Evolutionary conservation across 37 sponge, comb jelly and placozoan species (phyloP).

Genomic region (Bolinopsis microptera): DNA sequence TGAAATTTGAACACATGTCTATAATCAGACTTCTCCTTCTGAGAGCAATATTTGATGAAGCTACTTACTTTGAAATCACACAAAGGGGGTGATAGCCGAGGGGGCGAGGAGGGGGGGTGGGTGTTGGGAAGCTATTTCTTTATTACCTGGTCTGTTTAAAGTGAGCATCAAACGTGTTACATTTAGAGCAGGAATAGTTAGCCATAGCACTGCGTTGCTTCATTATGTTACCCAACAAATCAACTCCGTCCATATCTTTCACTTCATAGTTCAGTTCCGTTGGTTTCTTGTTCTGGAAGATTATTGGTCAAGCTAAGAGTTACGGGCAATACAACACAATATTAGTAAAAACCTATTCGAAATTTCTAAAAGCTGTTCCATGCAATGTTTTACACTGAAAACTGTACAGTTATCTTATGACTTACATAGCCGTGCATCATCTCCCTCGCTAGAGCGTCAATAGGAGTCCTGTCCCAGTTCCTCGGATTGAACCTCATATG

Average conservation of each 20-base stretch:
- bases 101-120: no score
- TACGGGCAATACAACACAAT: no score
- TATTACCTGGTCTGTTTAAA: conserved; percentile 35
- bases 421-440: conserved; percentile 41
- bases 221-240: background rate
- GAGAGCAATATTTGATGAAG: no score
- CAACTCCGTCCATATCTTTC: background rate
- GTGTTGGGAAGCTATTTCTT: no score
- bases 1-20: no score
- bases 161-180: background rate
- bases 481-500: background rate
- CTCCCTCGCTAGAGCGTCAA: background rate
- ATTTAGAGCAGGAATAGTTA: background rate
- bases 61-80: no score
- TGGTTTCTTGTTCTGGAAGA: background rate
- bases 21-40: no score
- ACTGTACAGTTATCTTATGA: no score
- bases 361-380: no score
- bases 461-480: conserved; percentile 2
- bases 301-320: no score
- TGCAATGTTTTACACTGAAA: no score
- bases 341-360: background rate
- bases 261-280: conserved; percentile 5
- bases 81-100: no score
- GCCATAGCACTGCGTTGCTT: background rate